Evolutionary conservation across 1,140 invertebrate species (phyloP).

Genomic region (Lordiphosa mommai): DNA sequence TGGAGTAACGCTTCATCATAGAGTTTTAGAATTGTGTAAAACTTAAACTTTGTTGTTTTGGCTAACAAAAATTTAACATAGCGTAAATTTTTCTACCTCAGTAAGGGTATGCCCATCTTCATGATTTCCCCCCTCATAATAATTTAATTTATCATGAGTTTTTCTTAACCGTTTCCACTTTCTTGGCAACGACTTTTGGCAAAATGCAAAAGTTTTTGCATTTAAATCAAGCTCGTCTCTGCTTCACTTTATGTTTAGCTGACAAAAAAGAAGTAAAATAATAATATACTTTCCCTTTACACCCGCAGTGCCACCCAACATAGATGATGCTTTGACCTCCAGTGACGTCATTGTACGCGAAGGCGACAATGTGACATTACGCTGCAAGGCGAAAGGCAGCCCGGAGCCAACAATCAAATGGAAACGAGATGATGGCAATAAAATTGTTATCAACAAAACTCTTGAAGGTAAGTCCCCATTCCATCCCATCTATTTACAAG

Average conservation of each 20-base stretch:
- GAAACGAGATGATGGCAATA: constrained; percentile 92
- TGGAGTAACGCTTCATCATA: too few relatives aligned
- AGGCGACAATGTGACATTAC: constrained; percentile 92
- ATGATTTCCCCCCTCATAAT: background rate
- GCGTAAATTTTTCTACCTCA: background rate
- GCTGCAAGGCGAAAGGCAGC: constrained; percentile 93
- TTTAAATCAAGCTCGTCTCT: constrained; percentile 44
- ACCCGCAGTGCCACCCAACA: constrained; percentile 91
- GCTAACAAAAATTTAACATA: too few relatives aligned
- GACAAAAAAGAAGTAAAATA: constrained; percentile 19
- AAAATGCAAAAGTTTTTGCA: constrained; percentile 50
- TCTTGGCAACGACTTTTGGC: constrained; percentile 37
- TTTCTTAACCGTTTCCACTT: constrained; percentile 12
- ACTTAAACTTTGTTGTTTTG: background rate
- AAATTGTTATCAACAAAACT: constrained; percentile 91
- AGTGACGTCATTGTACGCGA: constrained; percentile 95
- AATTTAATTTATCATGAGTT: background rate
- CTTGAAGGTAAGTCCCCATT: constrained; percentile 84
- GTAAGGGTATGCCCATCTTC: background rate
- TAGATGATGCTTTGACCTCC: constrained; percentile 93
- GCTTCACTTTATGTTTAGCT: constrained; percentile 35
- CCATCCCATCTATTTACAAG: background rate
- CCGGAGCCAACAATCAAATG: constrained; percentile 93
- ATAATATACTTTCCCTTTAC: constrained; percentile 34
- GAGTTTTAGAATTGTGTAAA: background rate